Conservation (phyloP, 2,797 vertebrate genomes). For the Melanotaenia nigrans region DNA sequence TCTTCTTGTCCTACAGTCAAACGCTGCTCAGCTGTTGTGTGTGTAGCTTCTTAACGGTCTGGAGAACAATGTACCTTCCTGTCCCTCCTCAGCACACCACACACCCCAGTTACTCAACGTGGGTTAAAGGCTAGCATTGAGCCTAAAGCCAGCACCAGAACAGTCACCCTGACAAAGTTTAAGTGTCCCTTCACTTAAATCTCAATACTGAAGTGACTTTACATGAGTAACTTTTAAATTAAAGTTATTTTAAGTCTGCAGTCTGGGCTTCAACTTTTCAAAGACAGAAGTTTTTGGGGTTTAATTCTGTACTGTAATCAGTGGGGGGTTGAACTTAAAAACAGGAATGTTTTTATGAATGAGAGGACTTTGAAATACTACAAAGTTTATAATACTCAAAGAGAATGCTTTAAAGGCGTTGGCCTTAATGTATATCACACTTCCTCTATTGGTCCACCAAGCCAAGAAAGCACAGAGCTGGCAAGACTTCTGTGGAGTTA, state of each 20-base stretch:
- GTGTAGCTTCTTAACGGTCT: conserved; percentile 66
- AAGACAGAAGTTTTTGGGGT: not conserved
- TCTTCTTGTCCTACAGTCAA: conserved; percentile 51
- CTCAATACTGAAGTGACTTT: conserved; percentile 3
- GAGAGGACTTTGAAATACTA: not conserved
- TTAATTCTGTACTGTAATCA: not conserved
- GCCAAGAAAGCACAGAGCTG: not conserved
- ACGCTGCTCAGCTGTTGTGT: conserved; percentile 61
- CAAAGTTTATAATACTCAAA: conserved; percentile 6
- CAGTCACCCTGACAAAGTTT: conserved; percentile 44
- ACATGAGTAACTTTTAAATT: not conserved
- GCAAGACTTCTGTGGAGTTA: conserved; percentile 9
- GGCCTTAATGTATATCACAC: conserved; percentile 13
- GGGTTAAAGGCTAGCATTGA: conserved; percentile 54
- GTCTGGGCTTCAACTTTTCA: not conserved
- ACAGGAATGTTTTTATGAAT: not conserved
- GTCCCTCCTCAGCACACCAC: conserved; percentile 60
- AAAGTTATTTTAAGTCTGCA: not conserved
- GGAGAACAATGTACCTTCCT: conserved; percentile 69
- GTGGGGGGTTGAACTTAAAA: conserved; percentile 4
- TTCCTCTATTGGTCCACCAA: conserved; percentile 19
- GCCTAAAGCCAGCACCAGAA: conserved; percentile 50
- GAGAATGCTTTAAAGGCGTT: conserved; percentile 21
- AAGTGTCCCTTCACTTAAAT: conserved; percentile 21
- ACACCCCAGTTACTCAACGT: conserved; percentile 40